These are phyloP conservation scores for Carettochelys insculpta DNA, from an alignment of 2,113 vertebrate species.

Conservation along the genomic window DNA sequence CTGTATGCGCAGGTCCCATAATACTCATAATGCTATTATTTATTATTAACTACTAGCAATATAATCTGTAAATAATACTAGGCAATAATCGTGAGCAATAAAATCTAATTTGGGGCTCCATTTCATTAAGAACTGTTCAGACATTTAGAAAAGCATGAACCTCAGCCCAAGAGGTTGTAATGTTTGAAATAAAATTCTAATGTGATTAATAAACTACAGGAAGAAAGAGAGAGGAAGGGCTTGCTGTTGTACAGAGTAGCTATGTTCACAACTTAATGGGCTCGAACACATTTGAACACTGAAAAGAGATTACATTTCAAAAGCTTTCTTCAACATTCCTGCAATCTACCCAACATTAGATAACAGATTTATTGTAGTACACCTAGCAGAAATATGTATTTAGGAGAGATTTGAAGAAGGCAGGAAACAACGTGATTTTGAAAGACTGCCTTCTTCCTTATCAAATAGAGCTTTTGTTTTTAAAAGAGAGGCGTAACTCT, in stretches of 20 bases:
- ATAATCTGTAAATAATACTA: background rate
- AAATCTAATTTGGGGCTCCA: background rate
- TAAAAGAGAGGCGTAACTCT: background rate
- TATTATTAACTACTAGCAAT: background rate
- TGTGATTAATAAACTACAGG: background rate
- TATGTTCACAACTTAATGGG: background rate
- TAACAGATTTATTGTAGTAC: background rate
- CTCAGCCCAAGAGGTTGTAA: constrained; percentile 21
- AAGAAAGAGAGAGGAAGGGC: background rate
- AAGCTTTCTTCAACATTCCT: background rate
- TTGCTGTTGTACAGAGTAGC: background rate
- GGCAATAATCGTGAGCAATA: background rate
- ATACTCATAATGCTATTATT: background rate
- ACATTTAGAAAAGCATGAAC: background rate
- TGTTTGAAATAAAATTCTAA: constrained; percentile 10
- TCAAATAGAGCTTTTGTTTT: constrained; percentile 10
- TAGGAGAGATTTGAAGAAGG: constrained; percentile 1
- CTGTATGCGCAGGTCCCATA: background rate
- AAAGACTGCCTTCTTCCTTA: background rate
- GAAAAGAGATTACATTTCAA: background rate
- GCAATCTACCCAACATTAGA: background rate
- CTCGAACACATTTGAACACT: background rate
- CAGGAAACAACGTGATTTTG: background rate
- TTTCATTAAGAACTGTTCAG: constrained; percentile 8
- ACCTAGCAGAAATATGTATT: background rate